Percentiles rank a stretch among this genome's conserved stretches.
Evolutionary conservation across 2,113 vertebrate genomes (phyloP).

Genomic region (Eublepharis macularius): DNA sequence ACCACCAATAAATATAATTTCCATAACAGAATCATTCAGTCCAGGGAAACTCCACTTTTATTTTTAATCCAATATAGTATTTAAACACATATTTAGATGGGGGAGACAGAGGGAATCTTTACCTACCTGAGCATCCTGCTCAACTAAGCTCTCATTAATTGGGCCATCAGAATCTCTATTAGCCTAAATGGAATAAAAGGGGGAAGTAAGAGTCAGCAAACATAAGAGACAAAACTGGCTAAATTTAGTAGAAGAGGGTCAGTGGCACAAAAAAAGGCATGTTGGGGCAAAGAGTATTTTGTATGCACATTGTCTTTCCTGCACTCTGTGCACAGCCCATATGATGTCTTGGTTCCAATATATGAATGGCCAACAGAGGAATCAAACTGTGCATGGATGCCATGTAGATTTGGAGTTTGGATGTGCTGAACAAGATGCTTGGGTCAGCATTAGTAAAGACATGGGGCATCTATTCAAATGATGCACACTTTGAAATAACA

Average conservation of each 20-base stretch:
- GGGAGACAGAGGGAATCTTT: neutral
- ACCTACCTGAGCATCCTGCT: constrained; percentile 93
- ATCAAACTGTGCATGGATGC: neutral
- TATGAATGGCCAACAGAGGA: neutral
- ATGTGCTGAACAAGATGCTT: neutral
- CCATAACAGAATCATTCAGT: neutral
- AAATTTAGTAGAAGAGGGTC: neutral
- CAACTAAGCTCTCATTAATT: constrained; percentile 80
- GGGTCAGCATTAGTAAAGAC: neutral
- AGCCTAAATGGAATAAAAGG: constrained; percentile 72
- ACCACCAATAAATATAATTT: neutral
- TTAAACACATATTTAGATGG: neutral
- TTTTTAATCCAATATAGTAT: neutral
- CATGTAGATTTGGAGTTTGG: neutral
- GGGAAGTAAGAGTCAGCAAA: neutral
- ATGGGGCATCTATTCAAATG: neutral
- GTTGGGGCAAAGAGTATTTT: neutral
- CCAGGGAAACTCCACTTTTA: neutral
- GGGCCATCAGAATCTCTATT: constrained; percentile 80
- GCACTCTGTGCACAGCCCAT: no score
- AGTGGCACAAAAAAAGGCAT: neutral
- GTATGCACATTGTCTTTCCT: neutral
- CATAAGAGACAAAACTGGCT: neutral
- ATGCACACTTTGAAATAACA: neutral
- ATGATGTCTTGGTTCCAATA: neutral